Base-by-base conservation (phyloP, 2,888 invertebrate genomes). In the Diarsia rubi region DNA sequence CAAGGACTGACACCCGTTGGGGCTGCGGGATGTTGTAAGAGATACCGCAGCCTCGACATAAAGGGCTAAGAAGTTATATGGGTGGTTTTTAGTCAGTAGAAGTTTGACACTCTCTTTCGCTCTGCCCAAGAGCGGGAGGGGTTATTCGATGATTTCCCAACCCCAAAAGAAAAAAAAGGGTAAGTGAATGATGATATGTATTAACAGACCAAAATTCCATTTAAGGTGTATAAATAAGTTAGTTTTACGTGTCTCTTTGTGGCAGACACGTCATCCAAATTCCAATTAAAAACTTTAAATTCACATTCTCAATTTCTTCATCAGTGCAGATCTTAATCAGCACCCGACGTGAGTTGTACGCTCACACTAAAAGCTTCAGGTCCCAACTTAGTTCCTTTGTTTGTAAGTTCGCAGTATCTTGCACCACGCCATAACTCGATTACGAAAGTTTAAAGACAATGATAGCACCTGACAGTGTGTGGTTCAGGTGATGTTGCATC, bases 381-480 rank as follows among this genome's bases (percentile, higher is more conserved):
- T 45, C 31, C 49, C 8, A 83, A 83, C 79, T 86, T 78, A 42
- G 69, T 70, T 67, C 54, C 54, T 64, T 69, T 72, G 71, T 82
- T 63, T 67, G 63, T 12, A 44, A 71, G 78, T 69, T 65, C 19
- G 14, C 24, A 52, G 60, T 75, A 72, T 47, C 76, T 86, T 87
- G 79, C 59, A 71, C 82, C 84, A 83, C 62, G 75, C 74, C 44
- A 70, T 83, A 90, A 90, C 83, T 88, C 83, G 78, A 88, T 88
- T 78, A 83, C 77, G 42, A 81, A 85, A 90, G 88, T 88, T 89
- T 85, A 78, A 83, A 87, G 86, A 88, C 82, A 88, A 84, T 86
- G 83, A 89, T 87, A 84, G 75, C 67, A 16, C 74, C 59, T 75
- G 88, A 83, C 88, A 63, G 49, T 54, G 69, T 81, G 80, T 65